phyloP scores from a whole-genome alignment of 2,797 vertebrate species.

The Gambusia yucatana region DNA sequence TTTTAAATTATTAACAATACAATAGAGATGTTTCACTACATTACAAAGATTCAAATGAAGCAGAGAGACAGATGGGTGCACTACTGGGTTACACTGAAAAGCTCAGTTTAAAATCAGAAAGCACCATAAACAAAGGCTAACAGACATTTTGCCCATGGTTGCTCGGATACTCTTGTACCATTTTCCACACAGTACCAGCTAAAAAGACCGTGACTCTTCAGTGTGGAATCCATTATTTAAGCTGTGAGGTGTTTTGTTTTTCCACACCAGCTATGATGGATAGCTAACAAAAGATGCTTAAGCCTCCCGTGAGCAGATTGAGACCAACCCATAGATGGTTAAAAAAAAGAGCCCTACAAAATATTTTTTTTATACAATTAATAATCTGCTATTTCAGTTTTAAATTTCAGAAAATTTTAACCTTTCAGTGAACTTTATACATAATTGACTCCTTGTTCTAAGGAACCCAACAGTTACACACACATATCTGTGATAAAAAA shows the following conservation, averaged over 20 bases:
- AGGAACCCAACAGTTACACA: too few relatives aligned
- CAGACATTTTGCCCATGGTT: conserved; percentile 28
- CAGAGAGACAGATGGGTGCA: conserved; percentile 11
- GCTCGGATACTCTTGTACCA: conserved; percentile 16
- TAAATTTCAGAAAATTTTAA: background rate
- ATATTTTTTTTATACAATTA: background rate
- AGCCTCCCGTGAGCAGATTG: conserved; percentile 11
- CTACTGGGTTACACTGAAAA: conserved; percentile 2
- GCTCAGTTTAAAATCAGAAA: conserved; percentile 13
- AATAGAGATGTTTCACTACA: background rate
- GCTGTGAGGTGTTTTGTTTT: conserved; percentile 5
- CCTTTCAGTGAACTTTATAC: background rate
- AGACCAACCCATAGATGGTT: conserved; percentile 10
- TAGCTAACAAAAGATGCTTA: conserved; percentile 14
- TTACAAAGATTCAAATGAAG: background rate
- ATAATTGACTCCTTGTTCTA: too few relatives aligned
- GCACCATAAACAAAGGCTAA: conserved; percentile 21
- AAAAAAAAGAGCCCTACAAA: background rate
- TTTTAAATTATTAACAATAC: background rate
- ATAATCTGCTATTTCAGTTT: conserved; percentile 14
- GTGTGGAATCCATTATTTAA: conserved; percentile 38
- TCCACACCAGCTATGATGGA: conserved; percentile 17
- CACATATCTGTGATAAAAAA: background rate
- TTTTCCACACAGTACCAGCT: conserved; percentile 34
- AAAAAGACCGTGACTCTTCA: conserved; percentile 20